Conservation (phyloP, 64 coral and sea anemone species). For the Porites australiensis region DNA sequence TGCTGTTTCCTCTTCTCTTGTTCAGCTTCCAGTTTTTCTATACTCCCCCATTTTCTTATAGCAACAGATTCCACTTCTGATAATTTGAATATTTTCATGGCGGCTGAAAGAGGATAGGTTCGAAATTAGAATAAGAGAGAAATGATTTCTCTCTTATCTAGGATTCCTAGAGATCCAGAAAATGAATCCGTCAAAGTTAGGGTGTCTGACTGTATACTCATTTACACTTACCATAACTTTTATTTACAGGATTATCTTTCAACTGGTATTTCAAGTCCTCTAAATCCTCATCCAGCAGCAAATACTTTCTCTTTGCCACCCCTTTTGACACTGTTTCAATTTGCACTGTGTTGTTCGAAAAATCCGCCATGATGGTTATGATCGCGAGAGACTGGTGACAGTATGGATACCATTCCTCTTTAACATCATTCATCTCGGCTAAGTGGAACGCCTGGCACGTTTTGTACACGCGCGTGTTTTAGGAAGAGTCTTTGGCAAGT, state of each 20-base stretch:
- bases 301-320: slow-evolving; percentile 76
- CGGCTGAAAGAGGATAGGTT: slow-evolving; percentile 42
- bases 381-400: neutral
- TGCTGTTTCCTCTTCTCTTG: slow-evolving; percentile 63
- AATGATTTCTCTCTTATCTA: too few species aligned
- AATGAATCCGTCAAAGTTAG: too few species aligned
- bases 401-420: neutral
- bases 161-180: too few species aligned
- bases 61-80: slow-evolving; percentile 72
- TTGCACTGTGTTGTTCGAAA: neutral
- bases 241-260: slow-evolving; percentile 86
- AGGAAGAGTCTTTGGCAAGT: neutral
- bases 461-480: slow-evolving; percentile 53
- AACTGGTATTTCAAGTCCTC: slow-evolving; percentile 62
- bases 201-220: too few species aligned
- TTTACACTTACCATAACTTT: slow-evolving; percentile 65
- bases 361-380: slow-evolving; percentile 66
- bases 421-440: too few species aligned
- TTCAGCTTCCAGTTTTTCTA: slow-evolving; percentile 79
- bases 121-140: too few species aligned
- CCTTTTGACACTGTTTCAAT: slow-evolving; percentile 57
- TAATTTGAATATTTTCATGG: slow-evolving; percentile 89
- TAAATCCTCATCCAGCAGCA: slow-evolving; percentile 84
- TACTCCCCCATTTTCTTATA: slow-evolving; percentile 78
- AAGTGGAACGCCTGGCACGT: slow-evolving; percentile 30